A percentile compares a stretch with the other conserved stretches of the same genome.
Conservation (phyloP, 2,797 vertebrate genomes). For the Ispidina lecontei region DNA sequence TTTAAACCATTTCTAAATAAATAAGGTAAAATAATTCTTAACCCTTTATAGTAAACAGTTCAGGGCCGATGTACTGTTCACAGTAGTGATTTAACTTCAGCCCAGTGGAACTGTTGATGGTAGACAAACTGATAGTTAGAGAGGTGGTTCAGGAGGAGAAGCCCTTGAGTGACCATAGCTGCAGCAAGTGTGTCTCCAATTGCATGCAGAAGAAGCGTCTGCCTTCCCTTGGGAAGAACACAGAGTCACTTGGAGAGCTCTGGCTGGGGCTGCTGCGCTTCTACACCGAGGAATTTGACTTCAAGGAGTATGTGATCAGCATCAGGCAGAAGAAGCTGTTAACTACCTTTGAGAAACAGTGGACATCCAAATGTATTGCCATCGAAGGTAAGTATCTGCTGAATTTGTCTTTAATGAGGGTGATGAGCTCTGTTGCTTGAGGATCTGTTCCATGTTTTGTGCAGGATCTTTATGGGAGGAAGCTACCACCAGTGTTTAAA, state of each 20-base stretch:
- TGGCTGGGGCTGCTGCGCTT: slow-evolving; percentile 96
- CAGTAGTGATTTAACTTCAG: not conserved
- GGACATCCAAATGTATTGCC: slow-evolving; percentile 98
- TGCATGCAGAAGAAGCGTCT: slow-evolving; percentile 83
- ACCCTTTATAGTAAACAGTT: not conserved
- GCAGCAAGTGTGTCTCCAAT: not conserved
- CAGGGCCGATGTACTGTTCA: not conserved
- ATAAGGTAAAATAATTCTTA: not conserved
- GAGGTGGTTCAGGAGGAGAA: not conserved
- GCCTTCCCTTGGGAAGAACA: slow-evolving; percentile 86
- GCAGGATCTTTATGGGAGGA: not conserved
- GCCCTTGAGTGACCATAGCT: not conserved
- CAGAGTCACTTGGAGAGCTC: slow-evolving; percentile 92
- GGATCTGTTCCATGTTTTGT: not conserved
- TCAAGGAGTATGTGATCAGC: slow-evolving; percentile 97
- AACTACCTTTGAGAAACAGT: slow-evolving; percentile 98
- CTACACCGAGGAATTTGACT: slow-evolving; percentile 98
- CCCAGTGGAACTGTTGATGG: not conserved
- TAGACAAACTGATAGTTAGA: not conserved
- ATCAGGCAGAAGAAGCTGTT: slow-evolving; percentile 94
- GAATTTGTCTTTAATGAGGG: not conserved
- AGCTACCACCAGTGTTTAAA: not conserved
- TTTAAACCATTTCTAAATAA: not conserved
- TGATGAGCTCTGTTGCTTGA: not conserved
- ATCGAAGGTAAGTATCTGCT: slow-evolving; percentile 88